Conservation (phyloP, 2,113 vertebrate species). For the Tragelaphus buxtoni region DNA sequence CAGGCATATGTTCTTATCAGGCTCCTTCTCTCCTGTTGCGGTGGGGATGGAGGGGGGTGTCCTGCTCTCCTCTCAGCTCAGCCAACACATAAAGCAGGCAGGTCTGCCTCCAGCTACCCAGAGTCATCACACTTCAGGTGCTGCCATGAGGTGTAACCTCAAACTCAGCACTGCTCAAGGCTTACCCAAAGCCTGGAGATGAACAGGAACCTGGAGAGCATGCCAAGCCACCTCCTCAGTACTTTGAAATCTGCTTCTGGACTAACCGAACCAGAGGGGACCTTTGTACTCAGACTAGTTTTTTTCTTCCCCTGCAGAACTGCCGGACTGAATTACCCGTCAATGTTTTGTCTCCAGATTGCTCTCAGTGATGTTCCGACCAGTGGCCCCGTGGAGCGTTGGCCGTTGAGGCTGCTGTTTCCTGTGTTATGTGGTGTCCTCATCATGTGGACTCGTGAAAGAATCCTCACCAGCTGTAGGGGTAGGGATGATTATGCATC, state of each 20-base stretch:
- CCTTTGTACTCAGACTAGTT: background rate
- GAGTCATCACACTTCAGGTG: background rate
- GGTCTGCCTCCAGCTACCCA: too few relatives aligned
- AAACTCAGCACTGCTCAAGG: fast-evolving
- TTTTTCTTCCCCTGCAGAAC: background rate
- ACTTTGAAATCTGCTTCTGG: background rate
- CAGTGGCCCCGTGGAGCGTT: fast-evolving
- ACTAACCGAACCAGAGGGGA: background rate
- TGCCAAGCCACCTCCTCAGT: fast-evolving
- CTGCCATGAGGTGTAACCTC: background rate
- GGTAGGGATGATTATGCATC: background rate
- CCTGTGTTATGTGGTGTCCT: fast-evolving
- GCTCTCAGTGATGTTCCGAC: background rate
- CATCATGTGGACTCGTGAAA: background rate
- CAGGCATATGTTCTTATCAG: background rate
- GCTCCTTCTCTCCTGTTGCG: too few relatives aligned
- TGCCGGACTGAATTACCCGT: background rate
- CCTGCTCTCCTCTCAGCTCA: too few relatives aligned
- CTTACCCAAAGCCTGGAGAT: background rate
- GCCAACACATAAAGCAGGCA: background rate
- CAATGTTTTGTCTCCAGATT: background rate
- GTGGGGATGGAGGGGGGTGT: too few relatives aligned
- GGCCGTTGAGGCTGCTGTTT: fast-evolving
- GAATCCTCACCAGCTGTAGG: background rate
- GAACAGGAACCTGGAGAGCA: too few relatives aligned